Conservation (phyloP, 2,888 invertebrate species). For the Mesorhabditis sp. region DNA sequence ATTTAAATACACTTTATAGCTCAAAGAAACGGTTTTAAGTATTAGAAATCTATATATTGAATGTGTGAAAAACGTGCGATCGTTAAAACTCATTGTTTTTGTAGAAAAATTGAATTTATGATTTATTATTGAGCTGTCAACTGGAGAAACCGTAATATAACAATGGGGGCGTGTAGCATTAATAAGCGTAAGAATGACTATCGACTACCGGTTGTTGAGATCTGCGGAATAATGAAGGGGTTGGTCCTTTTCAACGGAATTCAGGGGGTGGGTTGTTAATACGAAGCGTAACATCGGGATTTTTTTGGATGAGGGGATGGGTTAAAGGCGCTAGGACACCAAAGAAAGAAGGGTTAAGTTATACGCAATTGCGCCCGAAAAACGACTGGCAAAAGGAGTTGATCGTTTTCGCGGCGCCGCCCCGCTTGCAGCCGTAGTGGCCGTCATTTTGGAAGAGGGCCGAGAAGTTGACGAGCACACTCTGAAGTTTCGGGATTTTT, state of each 20-base stretch:
- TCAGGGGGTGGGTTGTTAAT: not conserved
- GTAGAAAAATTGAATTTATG: not conserved
- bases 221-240: not conserved
- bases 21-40: too few relatives aligned
- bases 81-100: too few relatives aligned
- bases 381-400: constrained; percentile 30
- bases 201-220: constrained; percentile 5
- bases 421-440: constrained; percentile 31
- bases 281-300: not conserved
- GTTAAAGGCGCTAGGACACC: not conserved
- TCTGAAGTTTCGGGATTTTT: constrained; percentile 8
- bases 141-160: not conserved
- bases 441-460: constrained; percentile 25
- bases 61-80: too few relatives aligned
- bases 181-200: too few relatives aligned
- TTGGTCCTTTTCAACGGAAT: not conserved
- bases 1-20: too few relatives aligned
- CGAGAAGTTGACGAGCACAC: constrained; percentile 25
- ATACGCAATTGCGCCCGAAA: constrained; percentile 33
- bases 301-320: not conserved
- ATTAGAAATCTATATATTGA: too few relatives aligned
- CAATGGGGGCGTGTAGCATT: too few relatives aligned
- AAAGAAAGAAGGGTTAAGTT: not conserved
- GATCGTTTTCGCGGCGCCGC: constrained; percentile 24
- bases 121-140: not conserved